A percentile compares a stretch with the other conserved stretches of the same genome.
phyloP scores from a whole-genome alignment of 2,888 invertebrate species.

The Agrotis segetum region DNA sequence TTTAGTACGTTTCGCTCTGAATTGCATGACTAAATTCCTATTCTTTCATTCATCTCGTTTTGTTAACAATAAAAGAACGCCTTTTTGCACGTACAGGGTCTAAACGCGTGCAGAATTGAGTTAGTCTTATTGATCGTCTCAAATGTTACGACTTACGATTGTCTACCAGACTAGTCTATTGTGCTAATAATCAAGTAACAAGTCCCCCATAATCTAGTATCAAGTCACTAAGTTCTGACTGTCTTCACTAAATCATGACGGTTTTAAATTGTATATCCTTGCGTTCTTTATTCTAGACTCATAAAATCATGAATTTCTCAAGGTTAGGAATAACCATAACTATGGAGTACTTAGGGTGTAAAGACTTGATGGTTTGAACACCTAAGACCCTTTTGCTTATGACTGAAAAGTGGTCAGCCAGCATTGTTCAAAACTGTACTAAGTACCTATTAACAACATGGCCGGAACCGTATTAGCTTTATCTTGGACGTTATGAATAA shows the following conservation, averaged over 20 bases:
- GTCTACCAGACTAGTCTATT: constrained; percentile 5
- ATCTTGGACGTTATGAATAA: not conserved
- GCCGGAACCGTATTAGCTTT: no score
- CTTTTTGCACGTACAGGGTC: constrained; percentile 14
- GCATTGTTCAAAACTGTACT: not conserved
- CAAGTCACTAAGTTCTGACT: not conserved
- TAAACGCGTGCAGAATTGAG: constrained; percentile 23
- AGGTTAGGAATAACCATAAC: no score
- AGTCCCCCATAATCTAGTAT: no score
- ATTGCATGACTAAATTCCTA: constrained; percentile 22
- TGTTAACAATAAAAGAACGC: constrained; percentile 16
- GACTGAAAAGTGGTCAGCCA: not conserved
- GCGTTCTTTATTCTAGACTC: not conserved
- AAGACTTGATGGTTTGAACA: not conserved
- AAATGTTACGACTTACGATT: constrained; percentile 4
- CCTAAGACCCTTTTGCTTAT: not conserved
- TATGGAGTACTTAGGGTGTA: no score
- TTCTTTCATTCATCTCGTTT: constrained; percentile 14
- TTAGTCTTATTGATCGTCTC: constrained; percentile 13
- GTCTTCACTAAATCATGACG: not conserved
- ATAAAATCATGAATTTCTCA: no score
- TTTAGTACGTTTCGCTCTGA: not conserved
- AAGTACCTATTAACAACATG: not conserved
- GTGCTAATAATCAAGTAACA: constrained; percentile 6
- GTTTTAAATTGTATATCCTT: no score